Base-by-base conservation (phyloP, 2,888 invertebrate genomes). In the Sicus ferrugineus region DNA sequence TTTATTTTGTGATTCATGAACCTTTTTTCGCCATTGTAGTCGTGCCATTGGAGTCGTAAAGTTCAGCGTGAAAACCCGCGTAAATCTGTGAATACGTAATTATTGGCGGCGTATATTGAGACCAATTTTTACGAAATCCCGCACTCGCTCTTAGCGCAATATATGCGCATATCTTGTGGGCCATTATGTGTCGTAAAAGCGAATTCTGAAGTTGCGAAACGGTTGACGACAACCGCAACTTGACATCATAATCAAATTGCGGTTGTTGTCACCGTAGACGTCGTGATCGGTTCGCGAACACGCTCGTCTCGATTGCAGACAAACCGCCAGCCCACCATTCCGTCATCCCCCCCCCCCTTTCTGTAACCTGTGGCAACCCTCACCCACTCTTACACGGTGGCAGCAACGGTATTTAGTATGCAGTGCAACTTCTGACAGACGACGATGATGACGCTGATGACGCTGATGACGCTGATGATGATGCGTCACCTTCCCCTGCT, bases 391-490 rank as follows among this genome's bases (percentile, higher is more conserved):
- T 26, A 16, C 16, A n/a, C n/a, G n/a, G 23, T 26, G 31, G 26
- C 38, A n/a, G 19, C 42, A 46, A 69, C 68, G 64, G 63, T 58
- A 69, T 64, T 64, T 69, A 58, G 56, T 64, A 69, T 69, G 56
- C 68, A 64, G 14, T 34, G 56, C 64, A 58, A 58, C 26, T 64
- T 64, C 56, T 50, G 64, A 68, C 68, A 63, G 54, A 52, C 30
- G 59, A 34, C n/a, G 38, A 62, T 62, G 46, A 62, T 62, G 62
- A 58, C 30, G 14, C 14, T 14, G 46, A 46, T 46, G 16, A 2
- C 4, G 46, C 11, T 46, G 5, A 14, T 46, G 46, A 46, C n/a
- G 11, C 16, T 56, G 30, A 56, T 56, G 28, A 56, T 28, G 56
- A 30, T 52, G 64, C 56, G 54, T 68, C 63, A 68, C 28, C 68